Conservation (phyloP, 1,140 invertebrate species). For the Hylaeus volcanicus region DNA sequence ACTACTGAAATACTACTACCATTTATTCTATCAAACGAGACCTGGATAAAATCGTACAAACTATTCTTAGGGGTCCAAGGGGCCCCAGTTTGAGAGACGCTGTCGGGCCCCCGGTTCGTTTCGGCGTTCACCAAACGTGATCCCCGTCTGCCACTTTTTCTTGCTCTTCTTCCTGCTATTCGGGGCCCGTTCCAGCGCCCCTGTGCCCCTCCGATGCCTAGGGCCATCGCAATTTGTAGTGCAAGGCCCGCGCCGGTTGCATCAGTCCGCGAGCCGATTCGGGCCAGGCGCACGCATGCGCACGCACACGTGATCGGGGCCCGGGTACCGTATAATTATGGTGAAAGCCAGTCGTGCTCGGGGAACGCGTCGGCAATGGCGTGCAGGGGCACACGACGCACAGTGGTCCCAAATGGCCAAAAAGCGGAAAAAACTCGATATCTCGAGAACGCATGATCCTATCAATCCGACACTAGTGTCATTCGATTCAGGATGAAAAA, state of each 20-base stretch:
- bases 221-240: slow-evolving; percentile 63
- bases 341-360: slow-evolving; percentile 69
- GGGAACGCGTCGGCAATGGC: slow-evolving; percentile 35
- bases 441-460: slow-evolving; percentile 10
- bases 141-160: slow-evolving; percentile 18
- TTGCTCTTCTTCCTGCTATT: slow-evolving; percentile 16
- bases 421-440: background rate
- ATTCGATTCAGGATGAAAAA: no score
- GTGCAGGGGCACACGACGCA: slow-evolving; percentile 29
- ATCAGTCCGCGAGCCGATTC: slow-evolving; percentile 63
- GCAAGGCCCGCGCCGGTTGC: slow-evolving; percentile 68
- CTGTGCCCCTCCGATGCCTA: slow-evolving; percentile 23
- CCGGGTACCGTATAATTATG: slow-evolving; percentile 70
- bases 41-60: no score
- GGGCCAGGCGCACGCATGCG: background rate
- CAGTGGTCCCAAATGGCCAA: slow-evolving; percentile 37
- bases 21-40: no score
- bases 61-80: no score
- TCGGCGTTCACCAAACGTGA: slow-evolving; percentile 30
- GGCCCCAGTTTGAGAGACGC: no score
- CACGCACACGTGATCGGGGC: slow-evolving; percentile 6
- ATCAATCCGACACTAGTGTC: background rate
- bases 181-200: background rate
- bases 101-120: slow-evolving; percentile 12
- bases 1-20: no score